Percentiles rank a stretch among this genome's conserved stretches.
Conservation (phyloP, 2,888 invertebrate genomes). For the Harpalus rubripes region DNA sequence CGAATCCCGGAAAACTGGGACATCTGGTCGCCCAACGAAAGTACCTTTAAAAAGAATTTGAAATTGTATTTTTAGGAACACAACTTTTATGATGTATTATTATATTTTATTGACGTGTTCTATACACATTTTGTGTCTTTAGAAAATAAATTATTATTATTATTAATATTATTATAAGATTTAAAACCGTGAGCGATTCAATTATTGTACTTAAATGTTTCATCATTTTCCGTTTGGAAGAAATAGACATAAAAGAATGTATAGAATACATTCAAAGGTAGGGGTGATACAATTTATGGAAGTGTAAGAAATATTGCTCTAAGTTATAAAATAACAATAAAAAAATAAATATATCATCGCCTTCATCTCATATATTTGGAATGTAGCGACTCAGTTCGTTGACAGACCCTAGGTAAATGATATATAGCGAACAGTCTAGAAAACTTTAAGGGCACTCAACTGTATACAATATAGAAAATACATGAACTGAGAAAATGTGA, state of each 20-base stretch:
- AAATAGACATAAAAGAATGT: background rate
- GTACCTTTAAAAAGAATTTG: too few species aligned
- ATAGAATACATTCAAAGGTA: background rate
- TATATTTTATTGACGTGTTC: too few species aligned
- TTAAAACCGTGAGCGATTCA: too few species aligned
- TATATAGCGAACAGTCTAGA: background rate
- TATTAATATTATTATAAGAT: too few species aligned
- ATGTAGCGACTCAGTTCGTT: background rate
- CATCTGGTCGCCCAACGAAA: too few species aligned
- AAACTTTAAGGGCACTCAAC: background rate
- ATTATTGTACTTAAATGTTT: too few species aligned
- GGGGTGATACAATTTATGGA: background rate
- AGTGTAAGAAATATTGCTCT: background rate
- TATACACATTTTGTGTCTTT: too few species aligned
- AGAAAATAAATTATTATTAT: too few species aligned
- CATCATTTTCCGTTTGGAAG: background rate
- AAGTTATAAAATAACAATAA: slow-evolving; percentile 4
- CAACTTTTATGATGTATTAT: too few species aligned
- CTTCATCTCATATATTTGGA: background rate
- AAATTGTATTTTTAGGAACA: too few species aligned
- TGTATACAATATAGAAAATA: background rate
- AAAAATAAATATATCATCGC: slow-evolving; percentile 3
- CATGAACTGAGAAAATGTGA: too few species aligned
- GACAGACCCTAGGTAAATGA: slow-evolving; percentile 1
- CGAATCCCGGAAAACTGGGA: too few species aligned